These are phyloP conservation scores for Lomographa bimaculata DNA, from an alignment of 2,888 invertebrate genomes.

Conservation along the genomic window DNA sequence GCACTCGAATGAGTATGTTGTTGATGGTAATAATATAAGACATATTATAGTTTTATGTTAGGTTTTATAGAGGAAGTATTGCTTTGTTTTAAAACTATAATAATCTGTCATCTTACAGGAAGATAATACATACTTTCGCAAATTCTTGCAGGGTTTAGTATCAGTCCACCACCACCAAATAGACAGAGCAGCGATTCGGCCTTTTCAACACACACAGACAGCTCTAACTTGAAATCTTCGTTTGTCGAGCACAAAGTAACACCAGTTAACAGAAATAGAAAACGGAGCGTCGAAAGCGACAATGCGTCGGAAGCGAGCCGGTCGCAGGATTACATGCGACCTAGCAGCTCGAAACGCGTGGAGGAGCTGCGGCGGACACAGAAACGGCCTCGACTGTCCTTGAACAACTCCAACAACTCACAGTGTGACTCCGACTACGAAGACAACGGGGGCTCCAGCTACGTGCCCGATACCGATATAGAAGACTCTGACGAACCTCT, in stretches of 20 bases:
- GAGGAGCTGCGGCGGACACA: slow-evolving; percentile 58
- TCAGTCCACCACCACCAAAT: slow-evolving; percentile 61
- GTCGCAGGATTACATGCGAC: slow-evolving; percentile 54
- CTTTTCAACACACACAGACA: slow-evolving; percentile 71
- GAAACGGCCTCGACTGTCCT: slow-evolving; percentile 51
- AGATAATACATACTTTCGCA: no score
- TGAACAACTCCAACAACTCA: slow-evolving; percentile 38
- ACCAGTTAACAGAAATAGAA: slow-evolving; percentile 51
- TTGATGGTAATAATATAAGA: no score
- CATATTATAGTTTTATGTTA: no score
- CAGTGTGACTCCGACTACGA: slow-evolving; percentile 66
- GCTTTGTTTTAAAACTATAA: no score
- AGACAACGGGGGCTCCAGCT: slow-evolving; percentile 57
- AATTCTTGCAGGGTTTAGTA: slow-evolving; percentile 69
- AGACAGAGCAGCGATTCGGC: slow-evolving; percentile 78
- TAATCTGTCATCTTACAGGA: no score
- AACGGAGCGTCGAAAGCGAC: slow-evolving; percentile 68
- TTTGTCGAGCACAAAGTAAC: slow-evolving; percentile 53
- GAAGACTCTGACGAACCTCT: slow-evolving; percentile 67
- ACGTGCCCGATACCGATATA: slow-evolving; percentile 52
- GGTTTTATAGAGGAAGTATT: no score
- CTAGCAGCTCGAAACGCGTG: slow-evolving; percentile 59
- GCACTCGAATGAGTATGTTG: no score
- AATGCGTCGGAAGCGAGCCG: slow-evolving; percentile 57
- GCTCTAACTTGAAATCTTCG: slow-evolving; percentile 58